Percentiles rank a stretch among this genome's conserved stretches.
phyloP scores from a whole-genome alignment of 2,113 vertebrate genomes.

The Rhinichthys klamathensis region DNA sequence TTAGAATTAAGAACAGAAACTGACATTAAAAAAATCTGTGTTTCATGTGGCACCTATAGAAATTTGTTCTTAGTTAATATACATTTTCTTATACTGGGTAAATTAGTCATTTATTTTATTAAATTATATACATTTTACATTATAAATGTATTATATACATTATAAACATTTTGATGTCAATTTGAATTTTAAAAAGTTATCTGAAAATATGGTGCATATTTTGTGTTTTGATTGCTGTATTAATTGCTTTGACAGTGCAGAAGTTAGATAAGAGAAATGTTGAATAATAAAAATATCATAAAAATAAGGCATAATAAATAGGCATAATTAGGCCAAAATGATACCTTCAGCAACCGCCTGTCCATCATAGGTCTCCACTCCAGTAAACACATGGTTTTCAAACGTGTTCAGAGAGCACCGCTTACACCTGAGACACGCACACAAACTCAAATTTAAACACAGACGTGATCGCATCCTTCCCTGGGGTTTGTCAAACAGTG shows the following conservation, averaged over 20 bases:
- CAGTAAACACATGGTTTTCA: constrained; percentile 54
- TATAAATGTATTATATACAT: too few relatives aligned
- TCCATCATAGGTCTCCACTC: constrained; percentile 59
- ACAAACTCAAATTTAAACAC: not conserved
- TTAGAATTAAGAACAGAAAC: not conserved
- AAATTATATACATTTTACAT: too few relatives aligned
- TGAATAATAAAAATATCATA: too few relatives aligned
- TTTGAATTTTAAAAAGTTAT: too few relatives aligned
- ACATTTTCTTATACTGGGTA: not conserved
- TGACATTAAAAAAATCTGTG: not conserved
- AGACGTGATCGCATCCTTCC: not conserved
- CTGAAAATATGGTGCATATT: too few relatives aligned
- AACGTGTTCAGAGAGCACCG: constrained; percentile 63
- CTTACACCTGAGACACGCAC: constrained; percentile 67
- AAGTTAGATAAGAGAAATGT: too few relatives aligned
- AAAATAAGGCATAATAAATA: not conserved
- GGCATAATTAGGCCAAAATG: not conserved
- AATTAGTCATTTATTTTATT: too few relatives aligned
- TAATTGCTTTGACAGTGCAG: too few relatives aligned
- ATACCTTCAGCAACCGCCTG: constrained; percentile 68
- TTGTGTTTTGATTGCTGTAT: too few relatives aligned
- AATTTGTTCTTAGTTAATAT: not conserved
- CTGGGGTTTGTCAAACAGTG: not conserved
- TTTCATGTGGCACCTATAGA: not conserved
- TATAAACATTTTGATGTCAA: too few relatives aligned